These are phyloP conservation scores for Oncorhynchus mykiss DNA, from an alignment of 2,113 vertebrate species.

Conservation along the genomic window DNA sequence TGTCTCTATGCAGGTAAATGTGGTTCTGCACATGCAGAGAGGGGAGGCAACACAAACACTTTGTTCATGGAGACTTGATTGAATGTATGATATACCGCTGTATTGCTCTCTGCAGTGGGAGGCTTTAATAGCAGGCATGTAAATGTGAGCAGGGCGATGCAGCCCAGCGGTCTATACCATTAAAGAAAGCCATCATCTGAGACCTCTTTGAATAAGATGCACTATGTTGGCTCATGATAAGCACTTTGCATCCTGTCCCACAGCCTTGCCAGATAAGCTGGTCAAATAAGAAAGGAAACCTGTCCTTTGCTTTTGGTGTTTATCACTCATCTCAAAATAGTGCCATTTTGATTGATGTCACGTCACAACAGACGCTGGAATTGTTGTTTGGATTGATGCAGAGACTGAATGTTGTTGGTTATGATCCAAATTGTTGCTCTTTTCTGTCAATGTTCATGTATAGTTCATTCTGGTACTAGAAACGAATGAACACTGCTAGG, in stretches of 20 bases:
- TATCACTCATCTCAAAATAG: too few species aligned
- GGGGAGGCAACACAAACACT: neutral
- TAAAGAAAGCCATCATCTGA: conserved; percentile 20
- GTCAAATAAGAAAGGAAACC: conserved; percentile 32
- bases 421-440: too few species aligned
- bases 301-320: conserved; percentile 12
- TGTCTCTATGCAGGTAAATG: conserved; percentile 2
- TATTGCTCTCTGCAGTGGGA: conserved; percentile 29
- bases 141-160: conserved; percentile 43
- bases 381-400: too few species aligned
- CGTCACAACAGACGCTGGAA: too few species aligned
- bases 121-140: conserved; percentile 35
- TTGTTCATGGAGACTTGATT: conserved; percentile 38
- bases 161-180: conserved; percentile 30
- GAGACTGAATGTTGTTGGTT: too few species aligned
- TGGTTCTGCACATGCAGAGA: conserved; percentile 29
- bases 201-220: conserved; percentile 37
- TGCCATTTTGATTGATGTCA: too few species aligned
- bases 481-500: neutral
- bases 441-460: too few species aligned
- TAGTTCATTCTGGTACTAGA: too few species aligned
- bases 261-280: conserved; percentile 46
- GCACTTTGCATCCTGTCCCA: conserved; percentile 33
- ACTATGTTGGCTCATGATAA: conserved; percentile 31
- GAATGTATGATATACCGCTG: conserved; percentile 41